phyloP scores from a whole-genome alignment of 2,888 invertebrate species.

The Torymus aiolomorphi region DNA sequence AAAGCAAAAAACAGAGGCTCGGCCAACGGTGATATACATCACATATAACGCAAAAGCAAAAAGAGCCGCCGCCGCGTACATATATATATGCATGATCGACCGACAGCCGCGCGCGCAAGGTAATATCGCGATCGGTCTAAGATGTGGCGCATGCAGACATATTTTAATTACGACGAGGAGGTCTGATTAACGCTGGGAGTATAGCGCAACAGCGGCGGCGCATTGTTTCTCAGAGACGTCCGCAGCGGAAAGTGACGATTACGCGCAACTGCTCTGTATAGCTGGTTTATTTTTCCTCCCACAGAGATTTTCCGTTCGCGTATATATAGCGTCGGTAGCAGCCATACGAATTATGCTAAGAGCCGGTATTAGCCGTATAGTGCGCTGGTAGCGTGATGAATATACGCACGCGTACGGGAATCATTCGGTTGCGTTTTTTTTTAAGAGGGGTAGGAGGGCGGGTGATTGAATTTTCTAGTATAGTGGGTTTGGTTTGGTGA shows the following conservation, averaged over 20 bases:
- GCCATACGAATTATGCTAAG: background rate
- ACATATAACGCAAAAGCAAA: background rate
- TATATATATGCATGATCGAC: no score
- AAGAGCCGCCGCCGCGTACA: no score
- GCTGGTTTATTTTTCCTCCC: constrained; percentile 1
- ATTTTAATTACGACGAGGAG: constrained; percentile 33
- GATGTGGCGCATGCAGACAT: no score
- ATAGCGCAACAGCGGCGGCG: background rate
- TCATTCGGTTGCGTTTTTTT: no score
- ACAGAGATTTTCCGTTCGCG: background rate
- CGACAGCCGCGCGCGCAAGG: no score
- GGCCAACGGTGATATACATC: background rate
- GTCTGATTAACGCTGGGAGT: constrained; percentile 12
- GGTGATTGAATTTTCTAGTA: no score
- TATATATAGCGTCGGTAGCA: background rate
- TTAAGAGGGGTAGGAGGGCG: no score
- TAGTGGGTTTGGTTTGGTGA: no score
- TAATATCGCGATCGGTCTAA: no score
- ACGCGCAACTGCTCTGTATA: background rate
- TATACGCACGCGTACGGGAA: no score
- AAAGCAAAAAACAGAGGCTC: no score
- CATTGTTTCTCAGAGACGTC: constrained; percentile 22
- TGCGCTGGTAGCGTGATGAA: no score
- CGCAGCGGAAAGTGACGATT: constrained; percentile 46
- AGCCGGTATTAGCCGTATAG: background rate